These are phyloP conservation scores for Caenorhabditis brenneri DNA, from an alignment of 1,140 invertebrate species.

Conservation along the genomic window DNA sequence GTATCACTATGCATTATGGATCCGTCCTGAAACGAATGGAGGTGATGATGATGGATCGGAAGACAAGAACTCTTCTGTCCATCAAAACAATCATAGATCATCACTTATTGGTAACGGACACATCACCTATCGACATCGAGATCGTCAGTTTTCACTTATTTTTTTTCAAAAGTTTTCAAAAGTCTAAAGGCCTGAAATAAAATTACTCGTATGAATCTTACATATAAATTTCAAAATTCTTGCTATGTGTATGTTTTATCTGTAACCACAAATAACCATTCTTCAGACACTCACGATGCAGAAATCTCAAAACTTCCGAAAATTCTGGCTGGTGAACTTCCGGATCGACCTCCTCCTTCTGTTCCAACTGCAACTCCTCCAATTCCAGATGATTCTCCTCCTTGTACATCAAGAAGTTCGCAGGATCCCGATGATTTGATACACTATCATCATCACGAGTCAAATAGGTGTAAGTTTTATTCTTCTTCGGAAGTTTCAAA, in stretches of 20 bases:
- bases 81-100: slow-evolving; percentile 12
- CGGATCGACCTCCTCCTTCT: slow-evolving; percentile 36
- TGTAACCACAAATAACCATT: not conserved
- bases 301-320: slow-evolving; percentile 28
- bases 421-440: slow-evolving; percentile 4
- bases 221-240: too few relatives aligned
- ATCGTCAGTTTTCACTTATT: slow-evolving; percentile 15
- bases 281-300: not conserved
- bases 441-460: slow-evolving; percentile 26
- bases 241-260: too few relatives aligned
- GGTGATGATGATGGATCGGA: slow-evolving; percentile 45
- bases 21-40: slow-evolving; percentile 62
- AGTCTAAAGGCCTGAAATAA: too few relatives aligned
- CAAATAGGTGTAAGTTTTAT: slow-evolving; percentile 16
- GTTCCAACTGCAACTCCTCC: slow-evolving; percentile 34
- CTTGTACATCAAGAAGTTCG: slow-evolving; percentile 42
- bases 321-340: slow-evolving; percentile 14
- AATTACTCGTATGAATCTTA: too few relatives aligned
- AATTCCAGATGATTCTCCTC: slow-evolving; percentile 28
- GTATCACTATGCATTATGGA: slow-evolving; percentile 70
- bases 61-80: slow-evolving; percentile 12
- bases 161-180: too few relatives aligned
- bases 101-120: slow-evolving; percentile 47
- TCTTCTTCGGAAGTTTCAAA: not conserved
- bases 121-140: slow-evolving; percentile 22